These are phyloP conservation scores for Danio aesculapii DNA, from an alignment of 2,797 vertebrate genomes.

Conservation along the genomic window DNA sequence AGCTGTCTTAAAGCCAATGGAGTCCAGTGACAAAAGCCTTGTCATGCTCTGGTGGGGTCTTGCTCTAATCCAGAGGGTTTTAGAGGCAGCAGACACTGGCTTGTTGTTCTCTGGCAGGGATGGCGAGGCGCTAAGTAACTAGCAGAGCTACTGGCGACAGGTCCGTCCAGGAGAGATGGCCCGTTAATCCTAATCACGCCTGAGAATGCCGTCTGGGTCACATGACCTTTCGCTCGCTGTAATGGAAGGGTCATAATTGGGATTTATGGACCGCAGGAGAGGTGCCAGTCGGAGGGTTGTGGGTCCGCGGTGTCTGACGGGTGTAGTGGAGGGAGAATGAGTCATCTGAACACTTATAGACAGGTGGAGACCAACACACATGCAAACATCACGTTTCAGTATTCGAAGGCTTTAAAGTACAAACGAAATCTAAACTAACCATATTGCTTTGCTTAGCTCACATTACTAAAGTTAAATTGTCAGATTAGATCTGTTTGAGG, in stretches of 20 bases:
- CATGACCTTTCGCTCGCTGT: slow-evolving; percentile 73
- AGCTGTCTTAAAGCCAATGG: slow-evolving; percentile 75
- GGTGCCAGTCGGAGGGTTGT: slow-evolving; percentile 77
- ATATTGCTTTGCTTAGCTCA: too few species aligned
- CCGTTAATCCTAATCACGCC: slow-evolving; percentile 83
- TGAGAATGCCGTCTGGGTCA: slow-evolving; percentile 80
- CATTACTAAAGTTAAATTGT: too few species aligned
- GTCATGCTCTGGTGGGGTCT: slow-evolving; percentile 81
- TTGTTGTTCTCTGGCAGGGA: slow-evolving; percentile 68
- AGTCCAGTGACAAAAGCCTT: slow-evolving; percentile 82
- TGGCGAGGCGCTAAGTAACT: slow-evolving; percentile 79
- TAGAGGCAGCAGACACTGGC: slow-evolving; percentile 75
- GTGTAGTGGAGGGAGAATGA: slow-evolving; percentile 64
- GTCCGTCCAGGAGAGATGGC: slow-evolving; percentile 79
- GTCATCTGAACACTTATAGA: slow-evolving; percentile 75
- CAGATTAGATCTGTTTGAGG: too few species aligned
- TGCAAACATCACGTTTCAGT: too few species aligned
- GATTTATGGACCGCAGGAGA: slow-evolving; percentile 76
- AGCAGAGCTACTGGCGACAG: slow-evolving; percentile 86
- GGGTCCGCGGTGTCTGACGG: slow-evolving; percentile 69
- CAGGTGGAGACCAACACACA: slow-evolving; percentile 24
- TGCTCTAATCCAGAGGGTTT: slow-evolving; percentile 82
- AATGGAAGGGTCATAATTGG: slow-evolving; percentile 77
- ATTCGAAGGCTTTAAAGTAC: too few species aligned
- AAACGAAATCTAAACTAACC: too few species aligned